Percentiles rank a stretch among this genome's conserved stretches.
Evolutionary conservation across 2,113 vertebrate genomes (phyloP).

Genomic region (Cephalopholis sonnerati): DNA sequence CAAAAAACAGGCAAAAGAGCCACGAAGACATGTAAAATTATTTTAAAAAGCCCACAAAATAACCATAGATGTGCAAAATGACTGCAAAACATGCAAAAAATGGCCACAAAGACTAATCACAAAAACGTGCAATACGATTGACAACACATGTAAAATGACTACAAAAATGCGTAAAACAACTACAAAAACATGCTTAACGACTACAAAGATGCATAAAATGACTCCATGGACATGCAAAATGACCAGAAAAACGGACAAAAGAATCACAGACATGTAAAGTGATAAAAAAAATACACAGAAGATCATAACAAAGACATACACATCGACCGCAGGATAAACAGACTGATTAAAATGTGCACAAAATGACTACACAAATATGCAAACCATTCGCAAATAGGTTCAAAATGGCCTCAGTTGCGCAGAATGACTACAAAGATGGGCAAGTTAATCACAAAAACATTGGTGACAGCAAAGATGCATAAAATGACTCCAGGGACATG

Average conservation of each 20-base stretch:
- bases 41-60: background rate
- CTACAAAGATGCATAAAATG: background rate
- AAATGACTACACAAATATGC: background rate
- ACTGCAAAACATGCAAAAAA: too few species aligned
- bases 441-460: too few species aligned
- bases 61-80: too few species aligned
- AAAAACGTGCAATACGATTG: too few species aligned
- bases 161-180: background rate
- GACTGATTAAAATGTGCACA: too few species aligned
- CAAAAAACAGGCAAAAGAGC: background rate
- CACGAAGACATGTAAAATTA: background rate
- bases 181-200: background rate
- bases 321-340: too few species aligned
- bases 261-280: too few species aligned
- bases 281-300: too few species aligned
- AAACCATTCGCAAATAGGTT: too few species aligned
- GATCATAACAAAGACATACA: too few species aligned
- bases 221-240: background rate
- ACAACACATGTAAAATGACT: background rate
- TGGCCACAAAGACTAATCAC: too few species aligned
- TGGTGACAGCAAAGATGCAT: too few species aligned
- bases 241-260: rapidly evolving
- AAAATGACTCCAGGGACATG: background rate
- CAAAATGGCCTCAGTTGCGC: background rate
- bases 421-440: background rate